phyloP scores from a whole-genome alignment of 1,140 invertebrate species.

The Apis cerana region DNA sequence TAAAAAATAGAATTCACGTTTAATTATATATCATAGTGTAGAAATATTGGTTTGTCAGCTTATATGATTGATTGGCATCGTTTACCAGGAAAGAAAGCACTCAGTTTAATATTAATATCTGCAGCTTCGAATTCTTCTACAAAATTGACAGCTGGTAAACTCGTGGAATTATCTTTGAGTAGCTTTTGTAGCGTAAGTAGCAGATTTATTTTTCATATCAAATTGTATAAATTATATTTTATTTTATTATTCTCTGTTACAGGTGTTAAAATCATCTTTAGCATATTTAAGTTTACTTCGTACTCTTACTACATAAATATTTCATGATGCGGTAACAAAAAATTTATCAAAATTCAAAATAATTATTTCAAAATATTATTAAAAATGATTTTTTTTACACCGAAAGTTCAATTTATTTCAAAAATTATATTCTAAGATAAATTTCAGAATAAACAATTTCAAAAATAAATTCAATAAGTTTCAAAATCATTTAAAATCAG shows the following conservation, averaged over 20 bases:
- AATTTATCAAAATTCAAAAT: background rate
- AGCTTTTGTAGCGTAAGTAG: slow-evolving; percentile 68
- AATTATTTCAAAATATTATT: too few species aligned
- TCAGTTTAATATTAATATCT: slow-evolving; percentile 59
- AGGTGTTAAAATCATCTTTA: slow-evolving; percentile 54
- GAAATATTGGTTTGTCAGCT: slow-evolving; percentile 50
- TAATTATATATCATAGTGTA: slow-evolving; percentile 52
- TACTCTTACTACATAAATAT: slow-evolving; percentile 48
- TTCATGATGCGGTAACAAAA: background rate
- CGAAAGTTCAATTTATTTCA: too few species aligned
- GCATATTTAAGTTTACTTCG: slow-evolving; percentile 60
- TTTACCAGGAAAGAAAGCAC: slow-evolving; percentile 57
- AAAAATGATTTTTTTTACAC: too few species aligned
- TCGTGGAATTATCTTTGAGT: slow-evolving; percentile 58
- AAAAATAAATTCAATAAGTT: too few species aligned
- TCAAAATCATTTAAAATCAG: too few species aligned
- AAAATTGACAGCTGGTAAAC: slow-evolving; percentile 67
- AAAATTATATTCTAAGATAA: too few species aligned
- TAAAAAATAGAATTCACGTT: background rate
- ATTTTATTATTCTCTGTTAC: background rate
- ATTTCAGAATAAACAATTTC: too few species aligned
- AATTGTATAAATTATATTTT: background rate
- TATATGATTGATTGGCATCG: slow-evolving; percentile 69
- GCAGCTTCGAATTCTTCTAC: slow-evolving; percentile 58
- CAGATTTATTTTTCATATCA: background rate